Evolutionary conservation across 2,797 vertebrate genomes (phyloP), one percentile per base, ranked within the genome.

Genomic region (Lateolabrax maculatus): DNA sequence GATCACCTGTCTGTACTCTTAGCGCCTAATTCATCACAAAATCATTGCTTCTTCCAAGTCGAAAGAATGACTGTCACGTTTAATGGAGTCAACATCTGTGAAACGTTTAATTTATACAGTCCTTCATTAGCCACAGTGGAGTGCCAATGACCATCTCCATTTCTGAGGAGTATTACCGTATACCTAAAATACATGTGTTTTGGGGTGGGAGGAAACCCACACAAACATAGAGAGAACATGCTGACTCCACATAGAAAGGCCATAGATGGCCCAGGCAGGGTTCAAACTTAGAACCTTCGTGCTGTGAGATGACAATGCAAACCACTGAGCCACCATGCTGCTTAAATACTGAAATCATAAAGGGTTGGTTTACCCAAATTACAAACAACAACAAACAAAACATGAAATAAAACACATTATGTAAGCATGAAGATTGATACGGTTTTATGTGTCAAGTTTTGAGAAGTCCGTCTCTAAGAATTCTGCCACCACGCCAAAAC

Each of bases 1-100:
- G 80, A 89, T 92, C 88, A 92, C 84, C 79, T 84, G 76, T 79
- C 82, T 73, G 62, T 44, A n/a, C 66, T 44, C 65, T 79, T 23
- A 64, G 68, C 34, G 55, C 71, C 48, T 79, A 77, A 85, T 85
- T 77, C 66, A 83, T 86, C 77, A 76, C 29, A 39, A 71, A 80
- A 23, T 48, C 53, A 75, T 58, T 53, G 56, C 72, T 63, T 81
- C 68, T 63, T 78, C 61, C 78, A 73, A 61, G 61, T 61, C 78
- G 53, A 79, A 48, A 56, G 64, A 73, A 43, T 29, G 36, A 37
- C 57, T 60, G 73, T 67, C 64, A 71, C 2, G 19, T 67, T 80
- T 61, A 76, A 86, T 64, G 39, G 52, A 83, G 58, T 63, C 58
- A 71, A 76, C 77, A 73, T 87, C 80, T 72, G 37, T 74, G 44